Base-by-base conservation (phyloP, 2,113 vertebrate genomes). In the Nothocercus julius region DNA sequence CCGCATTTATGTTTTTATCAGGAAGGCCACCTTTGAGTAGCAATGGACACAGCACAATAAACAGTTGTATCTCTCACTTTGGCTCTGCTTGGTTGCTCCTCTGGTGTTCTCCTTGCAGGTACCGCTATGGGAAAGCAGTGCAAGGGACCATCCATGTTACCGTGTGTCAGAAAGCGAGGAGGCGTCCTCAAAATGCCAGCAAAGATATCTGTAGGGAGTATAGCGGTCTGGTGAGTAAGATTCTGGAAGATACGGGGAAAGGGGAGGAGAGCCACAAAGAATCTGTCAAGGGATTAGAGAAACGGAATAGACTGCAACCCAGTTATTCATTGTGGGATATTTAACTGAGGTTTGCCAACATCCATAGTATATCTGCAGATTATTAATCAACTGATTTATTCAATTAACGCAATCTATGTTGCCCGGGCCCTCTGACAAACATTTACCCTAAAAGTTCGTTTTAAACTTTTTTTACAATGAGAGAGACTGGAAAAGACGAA, bases 51-150 rank as follows among this genome's bases (percentile, higher is more conserved):
- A 34, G 54, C 36, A 45, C 62, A 85, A 54, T 25, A 45, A 3
- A 13, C 16, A 49, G 44, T 68, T 21, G 28, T 82, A 24, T 32
- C 44, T n/a, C 32, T 82, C 51, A 40, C 51, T 51, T 54, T 34
- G 30, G 24, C 36, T 27, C 36, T 42, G 42, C 34, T 32, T 7
- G 2, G 20, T 24, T 49, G 24, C 36, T 66, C 44, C 36, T 9
- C 34, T 22, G 34, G 22, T 79, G 32, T 28, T 68, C 25, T 64
- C 53, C 73, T 49, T 25, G 44, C 90, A 98, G 98, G 94, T 97
- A 97, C 85, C 96, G 84, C 36, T 97, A 96, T 4, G 97, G 97
- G 40, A 98, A 90, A 82, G 96, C 96, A 2, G 58, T 97, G 61
- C 62, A 16, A 20, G 97, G 97, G 7, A 64, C 72, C 0, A 0